A percentile compares a stretch with the other conserved stretches of the same genome.
Conservation (phyloP, 2,888 invertebrate genomes). For the Embidobia sp. region DNA sequence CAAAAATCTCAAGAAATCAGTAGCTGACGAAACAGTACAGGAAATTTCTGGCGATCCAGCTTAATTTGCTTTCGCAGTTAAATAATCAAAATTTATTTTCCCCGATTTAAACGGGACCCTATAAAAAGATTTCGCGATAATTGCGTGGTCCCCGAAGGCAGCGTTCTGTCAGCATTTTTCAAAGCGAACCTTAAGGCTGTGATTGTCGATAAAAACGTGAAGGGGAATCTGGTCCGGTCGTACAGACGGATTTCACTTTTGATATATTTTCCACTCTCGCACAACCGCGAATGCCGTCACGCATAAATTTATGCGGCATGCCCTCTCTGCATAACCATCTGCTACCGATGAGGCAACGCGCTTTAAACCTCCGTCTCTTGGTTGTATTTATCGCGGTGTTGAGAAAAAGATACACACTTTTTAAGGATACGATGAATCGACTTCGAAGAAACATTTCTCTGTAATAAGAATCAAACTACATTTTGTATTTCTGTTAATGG, state of each 20-base stretch:
- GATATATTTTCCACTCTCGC: constrained; percentile 69
- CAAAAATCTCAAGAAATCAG: constrained; percentile 1
- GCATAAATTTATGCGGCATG: constrained; percentile 65
- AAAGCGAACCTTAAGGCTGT: constrained; percentile 63
- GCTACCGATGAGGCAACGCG: constrained; percentile 64
- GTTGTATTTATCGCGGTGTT: constrained; percentile 50
- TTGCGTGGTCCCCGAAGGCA: constrained; percentile 65
- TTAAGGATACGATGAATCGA: constrained; percentile 56
- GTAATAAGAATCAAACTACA: constrained; percentile 44
- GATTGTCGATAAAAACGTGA: constrained; percentile 67
- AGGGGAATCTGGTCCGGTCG: constrained; percentile 53
- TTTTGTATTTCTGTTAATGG: constrained; percentile 46
- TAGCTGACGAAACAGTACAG: neutral
- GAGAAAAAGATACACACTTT: constrained; percentile 56
- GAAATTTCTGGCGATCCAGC: constrained; percentile 1
- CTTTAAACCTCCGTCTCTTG: constrained; percentile 48
- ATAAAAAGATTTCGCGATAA: constrained; percentile 55
- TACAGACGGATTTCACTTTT: constrained; percentile 71
- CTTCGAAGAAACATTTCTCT: constrained; percentile 51
- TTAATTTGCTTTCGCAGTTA: constrained; percentile 24
- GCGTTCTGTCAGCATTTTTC: constrained; percentile 60
- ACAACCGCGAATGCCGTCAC: constrained; percentile 64
- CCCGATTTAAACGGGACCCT: constrained; percentile 37
- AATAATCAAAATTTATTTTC: constrained; percentile 46
- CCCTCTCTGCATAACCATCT: constrained; percentile 60